Evolutionary conservation across 2,888 invertebrate genomes (phyloP).

Genomic region (Hirtodrosophila alboralis): DNA sequence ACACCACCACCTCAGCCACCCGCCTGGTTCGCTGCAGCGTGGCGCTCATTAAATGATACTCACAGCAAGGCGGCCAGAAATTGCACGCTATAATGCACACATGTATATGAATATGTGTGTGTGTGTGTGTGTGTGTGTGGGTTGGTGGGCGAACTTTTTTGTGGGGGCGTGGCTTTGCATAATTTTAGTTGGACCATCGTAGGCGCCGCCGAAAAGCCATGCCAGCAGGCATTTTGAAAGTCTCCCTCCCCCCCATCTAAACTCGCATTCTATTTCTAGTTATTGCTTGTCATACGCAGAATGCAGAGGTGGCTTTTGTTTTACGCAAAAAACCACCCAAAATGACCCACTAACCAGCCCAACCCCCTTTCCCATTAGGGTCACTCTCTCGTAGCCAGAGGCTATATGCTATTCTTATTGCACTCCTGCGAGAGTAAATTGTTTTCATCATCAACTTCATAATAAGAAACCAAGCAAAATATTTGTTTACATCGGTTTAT

Average conservation of each 20-base stretch:
- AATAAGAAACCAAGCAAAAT: too few species aligned
- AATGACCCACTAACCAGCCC: not conserved
- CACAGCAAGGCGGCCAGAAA: constrained; percentile 63
- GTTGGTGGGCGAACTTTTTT: not conserved
- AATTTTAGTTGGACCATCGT: constrained; percentile 73
- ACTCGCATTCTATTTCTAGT: constrained; percentile 35
- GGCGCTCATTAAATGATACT: constrained; percentile 81
- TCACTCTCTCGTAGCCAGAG: not conserved
- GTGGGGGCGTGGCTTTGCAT: constrained; percentile 74
- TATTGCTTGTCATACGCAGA: constrained; percentile 65
- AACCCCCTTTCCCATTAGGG: too few species aligned
- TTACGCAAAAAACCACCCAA: constrained; percentile 21
- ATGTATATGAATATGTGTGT: not conserved
- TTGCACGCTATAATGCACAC: constrained; percentile 74
- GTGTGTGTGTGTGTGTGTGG: constrained; percentile 2
- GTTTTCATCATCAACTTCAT: constrained; percentile 5
- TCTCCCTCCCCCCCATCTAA: not conserved
- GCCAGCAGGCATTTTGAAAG: constrained; percentile 39
- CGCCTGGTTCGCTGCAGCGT: constrained; percentile 21
- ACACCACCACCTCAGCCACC: not conserved
- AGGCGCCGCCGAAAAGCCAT: constrained; percentile 66
- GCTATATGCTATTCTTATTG: constrained; percentile 6
- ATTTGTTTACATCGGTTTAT: too few species aligned
- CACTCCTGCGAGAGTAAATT: constrained; percentile 11
- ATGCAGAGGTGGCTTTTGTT: constrained; percentile 53